These are phyloP conservation scores for Pseudocheirus occidentalis DNA, from an alignment of 2,797 vertebrate species.

Conservation along the genomic window DNA sequence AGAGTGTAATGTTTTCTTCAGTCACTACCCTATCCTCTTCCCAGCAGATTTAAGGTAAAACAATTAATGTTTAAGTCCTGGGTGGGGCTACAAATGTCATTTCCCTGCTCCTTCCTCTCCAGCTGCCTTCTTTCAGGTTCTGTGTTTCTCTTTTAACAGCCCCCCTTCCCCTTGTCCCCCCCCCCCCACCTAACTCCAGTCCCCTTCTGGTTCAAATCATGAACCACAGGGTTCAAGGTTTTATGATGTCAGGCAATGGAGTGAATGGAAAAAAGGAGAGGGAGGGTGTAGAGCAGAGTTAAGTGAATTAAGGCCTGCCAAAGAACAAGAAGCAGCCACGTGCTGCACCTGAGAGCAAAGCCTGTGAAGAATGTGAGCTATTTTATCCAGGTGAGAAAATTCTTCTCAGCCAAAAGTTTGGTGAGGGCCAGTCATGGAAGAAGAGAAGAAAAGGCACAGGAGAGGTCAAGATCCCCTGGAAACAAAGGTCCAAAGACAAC, in stretches of 20 bases:
- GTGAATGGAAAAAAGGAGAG: neutral
- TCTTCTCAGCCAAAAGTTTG: neutral
- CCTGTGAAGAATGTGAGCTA: neutral
- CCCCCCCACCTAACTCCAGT: neutral
- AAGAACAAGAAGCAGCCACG: neutral
- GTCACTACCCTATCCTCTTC: neutral
- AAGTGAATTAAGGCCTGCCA: neutral
- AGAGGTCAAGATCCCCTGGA: neutral
- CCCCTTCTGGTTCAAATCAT: neutral
- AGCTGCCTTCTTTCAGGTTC: neutral
- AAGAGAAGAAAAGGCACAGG: neutral
- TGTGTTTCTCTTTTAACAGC: neutral
- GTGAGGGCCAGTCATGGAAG: neutral
- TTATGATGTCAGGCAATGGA: neutral
- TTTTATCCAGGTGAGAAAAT: neutral
- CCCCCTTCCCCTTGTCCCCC: too few species aligned
- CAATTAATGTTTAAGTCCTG: neutral
- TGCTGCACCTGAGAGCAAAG: neutral
- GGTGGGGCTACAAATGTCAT: neutral
- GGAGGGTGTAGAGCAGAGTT: neutral
- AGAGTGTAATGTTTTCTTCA: neutral
- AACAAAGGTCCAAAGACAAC: neutral
- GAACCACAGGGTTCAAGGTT: neutral
- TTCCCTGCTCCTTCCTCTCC: neutral
- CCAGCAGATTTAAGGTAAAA: neutral